Evolutionary conservation across 1,140 invertebrate genomes (phyloP).

Genomic region (Zaprionus taronus): DNA sequence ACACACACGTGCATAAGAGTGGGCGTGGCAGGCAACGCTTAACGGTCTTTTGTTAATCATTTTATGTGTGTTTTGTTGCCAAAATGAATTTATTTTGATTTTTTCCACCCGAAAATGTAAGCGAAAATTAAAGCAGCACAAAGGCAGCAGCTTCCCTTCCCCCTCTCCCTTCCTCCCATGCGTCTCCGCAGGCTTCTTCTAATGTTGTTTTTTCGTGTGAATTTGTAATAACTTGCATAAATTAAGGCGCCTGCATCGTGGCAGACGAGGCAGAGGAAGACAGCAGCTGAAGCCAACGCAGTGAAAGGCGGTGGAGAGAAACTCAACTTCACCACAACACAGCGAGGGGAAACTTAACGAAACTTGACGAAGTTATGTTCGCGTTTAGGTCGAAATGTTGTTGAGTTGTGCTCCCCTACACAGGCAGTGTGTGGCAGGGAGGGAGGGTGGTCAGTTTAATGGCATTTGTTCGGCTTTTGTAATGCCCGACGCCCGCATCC

Average conservation of each 20-base stretch:
- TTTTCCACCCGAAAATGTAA: conserved; percentile 53
- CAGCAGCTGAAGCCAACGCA: not conserved
- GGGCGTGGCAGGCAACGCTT: conserved; percentile 16
- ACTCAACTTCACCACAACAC: conserved; percentile 20
- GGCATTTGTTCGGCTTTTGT: conserved; percentile 31
- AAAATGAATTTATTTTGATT: conserved; percentile 63
- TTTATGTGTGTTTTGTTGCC: conserved; percentile 52
- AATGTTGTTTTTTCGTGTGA: conserved; percentile 81
- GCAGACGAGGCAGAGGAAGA: not conserved
- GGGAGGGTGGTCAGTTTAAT: conserved; percentile 7
- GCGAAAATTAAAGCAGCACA: conserved; percentile 62
- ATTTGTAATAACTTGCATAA: conserved; percentile 82
- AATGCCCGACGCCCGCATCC: not conserved
- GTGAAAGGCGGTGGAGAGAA: conserved; percentile 1
- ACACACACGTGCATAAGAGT: conserved; percentile 20
- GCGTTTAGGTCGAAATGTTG: conserved; percentile 52
- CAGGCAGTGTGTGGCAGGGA: not conserved
- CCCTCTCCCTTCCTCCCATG: not conserved
- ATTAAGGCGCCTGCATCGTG: conserved; percentile 63
- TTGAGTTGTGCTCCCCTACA: conserved; percentile 33
- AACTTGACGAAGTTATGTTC: not conserved
- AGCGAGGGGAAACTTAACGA: conserved; percentile 49
- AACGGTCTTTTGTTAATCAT: conserved; percentile 57
- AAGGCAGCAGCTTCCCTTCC: conserved; percentile 13
- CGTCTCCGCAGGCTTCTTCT: conserved; percentile 15